A percentile compares a stretch with the other conserved stretches of the same genome.
Evolutionary conservation across 2,113 vertebrate genomes (phyloP).

Genomic region (Pristiophorus japonicus): DNA sequence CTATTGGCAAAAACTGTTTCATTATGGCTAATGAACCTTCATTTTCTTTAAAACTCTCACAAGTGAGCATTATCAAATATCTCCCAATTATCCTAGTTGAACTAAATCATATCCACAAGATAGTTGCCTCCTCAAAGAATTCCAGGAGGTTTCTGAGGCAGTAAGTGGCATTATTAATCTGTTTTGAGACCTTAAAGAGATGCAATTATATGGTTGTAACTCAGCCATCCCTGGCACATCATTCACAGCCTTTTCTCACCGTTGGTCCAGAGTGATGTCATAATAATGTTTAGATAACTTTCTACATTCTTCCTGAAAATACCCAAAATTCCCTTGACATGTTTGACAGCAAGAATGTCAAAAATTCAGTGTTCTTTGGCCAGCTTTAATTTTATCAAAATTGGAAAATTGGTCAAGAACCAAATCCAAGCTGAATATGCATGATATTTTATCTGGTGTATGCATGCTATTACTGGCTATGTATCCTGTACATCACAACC

Average conservation of each 20-base stretch:
- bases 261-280: background rate
- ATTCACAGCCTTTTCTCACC: background rate
- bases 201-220: background rate
- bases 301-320: background rate
- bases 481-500: background rate
- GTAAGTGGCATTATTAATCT: background rate
- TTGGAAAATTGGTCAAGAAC: background rate
- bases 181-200: background rate
- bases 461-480: background rate
- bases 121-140: background rate
- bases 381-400: slow-evolving; percentile 25
- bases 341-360: background rate
- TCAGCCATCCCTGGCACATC: background rate
- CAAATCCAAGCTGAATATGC: slow-evolving; percentile 21
- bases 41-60: background rate
- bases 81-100: background rate
- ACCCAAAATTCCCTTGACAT: background rate
- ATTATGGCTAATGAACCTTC: background rate
- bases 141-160: background rate
- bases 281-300: slow-evolving; percentile 24
- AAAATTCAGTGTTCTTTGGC: background rate
- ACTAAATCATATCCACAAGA: background rate
- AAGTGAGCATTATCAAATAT: slow-evolving; percentile 1
- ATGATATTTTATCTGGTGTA: slow-evolving; percentile 1
- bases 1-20: background rate